A percentile compares a stretch with the other conserved stretches of the same genome.
Conservation (phyloP, 2,113 vertebrate species). For the Siphamia tubifer region DNA sequence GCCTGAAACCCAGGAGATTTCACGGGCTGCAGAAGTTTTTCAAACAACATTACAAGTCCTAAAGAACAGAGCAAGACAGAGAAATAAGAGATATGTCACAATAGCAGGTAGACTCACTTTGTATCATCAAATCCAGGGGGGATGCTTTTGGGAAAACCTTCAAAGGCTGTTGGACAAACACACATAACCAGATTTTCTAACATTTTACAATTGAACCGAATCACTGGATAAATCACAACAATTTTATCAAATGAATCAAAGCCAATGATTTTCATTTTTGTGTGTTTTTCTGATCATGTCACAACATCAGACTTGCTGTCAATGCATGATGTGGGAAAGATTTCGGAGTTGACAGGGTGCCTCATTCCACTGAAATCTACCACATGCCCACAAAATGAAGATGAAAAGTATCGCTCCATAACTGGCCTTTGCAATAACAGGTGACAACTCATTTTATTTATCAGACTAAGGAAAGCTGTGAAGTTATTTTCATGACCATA, state of each 20-base stretch:
- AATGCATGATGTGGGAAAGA: slow-evolving; percentile 68
- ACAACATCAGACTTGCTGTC: slow-evolving; percentile 75
- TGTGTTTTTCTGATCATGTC: background rate
- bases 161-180: background rate
- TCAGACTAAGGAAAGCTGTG: too few species aligned
- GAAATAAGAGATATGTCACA: slow-evolving; percentile 51
- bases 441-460: slow-evolving; percentile 58
- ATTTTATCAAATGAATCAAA: too few species aligned
- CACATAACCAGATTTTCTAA: background rate
- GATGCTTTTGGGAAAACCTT: background rate
- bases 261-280: background rate
- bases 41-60: slow-evolving; percentile 77
- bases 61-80: slow-evolving; percentile 59
- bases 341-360: slow-evolving; percentile 86
- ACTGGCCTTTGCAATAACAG: slow-evolving; percentile 93
- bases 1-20: slow-evolving; percentile 68
- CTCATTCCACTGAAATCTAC: slow-evolving; percentile 70
- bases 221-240: background rate
- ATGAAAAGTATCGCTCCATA: slow-evolving; percentile 85
- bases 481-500: too few species aligned
- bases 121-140: background rate
- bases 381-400: slow-evolving; percentile 75
- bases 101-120: slow-evolving; percentile 70
- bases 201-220: background rate
- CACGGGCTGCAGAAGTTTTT: slow-evolving; percentile 84